Conservation (phyloP, 2,888 invertebrate genomes). For the Drosophila setosimentum region DNA sequence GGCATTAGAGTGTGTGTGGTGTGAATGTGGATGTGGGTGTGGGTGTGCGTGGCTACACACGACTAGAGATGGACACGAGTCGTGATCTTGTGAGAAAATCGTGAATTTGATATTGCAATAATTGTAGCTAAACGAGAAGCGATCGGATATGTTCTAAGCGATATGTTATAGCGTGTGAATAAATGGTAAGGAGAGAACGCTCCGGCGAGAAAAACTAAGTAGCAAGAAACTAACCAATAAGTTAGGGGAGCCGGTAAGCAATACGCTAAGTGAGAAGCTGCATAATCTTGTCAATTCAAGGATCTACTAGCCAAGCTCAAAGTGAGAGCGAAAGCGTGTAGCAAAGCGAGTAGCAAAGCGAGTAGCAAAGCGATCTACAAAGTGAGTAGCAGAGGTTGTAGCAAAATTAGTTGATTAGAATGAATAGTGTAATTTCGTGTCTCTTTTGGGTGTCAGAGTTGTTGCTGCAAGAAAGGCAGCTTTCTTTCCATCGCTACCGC, state of each 20-base stretch:
- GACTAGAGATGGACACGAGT: constrained; percentile 20
- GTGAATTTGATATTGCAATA: not conserved
- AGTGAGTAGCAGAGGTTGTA: no score
- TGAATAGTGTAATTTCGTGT: not conserved
- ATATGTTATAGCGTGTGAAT: no score
- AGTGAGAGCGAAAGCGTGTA: not conserved
- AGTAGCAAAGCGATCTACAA: not conserved
- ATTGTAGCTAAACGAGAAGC: not conserved
- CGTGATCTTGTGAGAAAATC: constrained; percentile 12
- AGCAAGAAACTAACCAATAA: no score
- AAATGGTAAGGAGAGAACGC: no score
- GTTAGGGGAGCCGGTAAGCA: no score
- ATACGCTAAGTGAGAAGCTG: no score
- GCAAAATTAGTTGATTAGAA: not conserved
- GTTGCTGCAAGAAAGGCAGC: not conserved
- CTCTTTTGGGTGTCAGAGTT: not conserved
- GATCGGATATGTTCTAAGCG: no score
- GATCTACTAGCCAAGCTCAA: no score
- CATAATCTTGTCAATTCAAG: no score
- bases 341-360: not conserved
- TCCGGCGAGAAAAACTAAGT: no score
- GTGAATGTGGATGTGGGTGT: not conserved
- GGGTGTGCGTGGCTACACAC: constrained; percentile 13
- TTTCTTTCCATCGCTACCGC: constrained; percentile 1
- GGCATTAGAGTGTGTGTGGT: constrained; percentile 20